Conservation (phyloP, 1,140 invertebrate genomes). For the Drosophila repleta region DNA sequence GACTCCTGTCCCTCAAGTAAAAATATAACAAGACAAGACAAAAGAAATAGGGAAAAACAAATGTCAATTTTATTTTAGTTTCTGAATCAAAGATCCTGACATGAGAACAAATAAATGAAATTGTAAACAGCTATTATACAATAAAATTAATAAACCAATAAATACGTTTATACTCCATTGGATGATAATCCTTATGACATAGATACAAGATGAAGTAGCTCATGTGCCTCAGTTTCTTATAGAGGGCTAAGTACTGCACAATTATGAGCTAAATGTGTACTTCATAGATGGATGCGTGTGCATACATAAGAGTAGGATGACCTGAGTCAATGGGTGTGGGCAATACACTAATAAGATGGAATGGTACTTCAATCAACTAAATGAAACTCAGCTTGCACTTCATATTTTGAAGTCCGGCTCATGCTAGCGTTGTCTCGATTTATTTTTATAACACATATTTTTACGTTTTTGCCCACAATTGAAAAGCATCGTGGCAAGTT, state of each 20-base stretch:
- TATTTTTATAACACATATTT: neutral
- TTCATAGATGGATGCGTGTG: too few species aligned
- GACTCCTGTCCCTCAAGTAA: neutral
- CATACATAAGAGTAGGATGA: too few species aligned
- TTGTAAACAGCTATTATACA: constrained; percentile 36
- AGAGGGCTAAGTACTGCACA: too few species aligned
- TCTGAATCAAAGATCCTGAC: constrained; percentile 8
- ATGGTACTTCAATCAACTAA: neutral
- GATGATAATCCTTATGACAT: neutral
- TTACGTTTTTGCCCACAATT: constrained; percentile 28
- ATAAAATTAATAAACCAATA: constrained; percentile 36
- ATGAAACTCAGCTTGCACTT: too few species aligned
- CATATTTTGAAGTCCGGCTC: too few species aligned
- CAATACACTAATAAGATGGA: neutral
- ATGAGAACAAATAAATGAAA: constrained; percentile 23
- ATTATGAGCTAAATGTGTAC: too few species aligned
- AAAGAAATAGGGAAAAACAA: neutral
- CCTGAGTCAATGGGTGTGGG: too few species aligned
- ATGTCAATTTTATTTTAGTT: constrained; percentile 23
- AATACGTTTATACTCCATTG: neutral
- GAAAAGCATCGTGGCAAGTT: constrained; percentile 6
- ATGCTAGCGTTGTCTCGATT: neutral
- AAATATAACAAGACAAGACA: constrained; percentile 5
- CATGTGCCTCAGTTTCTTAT: neutral
- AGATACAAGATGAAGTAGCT: too few species aligned